A percentile compares a stretch with the other conserved stretches of the same genome.
Conservation (phyloP, 1,140 invertebrate species). For the Drosophila insularis region DNA sequence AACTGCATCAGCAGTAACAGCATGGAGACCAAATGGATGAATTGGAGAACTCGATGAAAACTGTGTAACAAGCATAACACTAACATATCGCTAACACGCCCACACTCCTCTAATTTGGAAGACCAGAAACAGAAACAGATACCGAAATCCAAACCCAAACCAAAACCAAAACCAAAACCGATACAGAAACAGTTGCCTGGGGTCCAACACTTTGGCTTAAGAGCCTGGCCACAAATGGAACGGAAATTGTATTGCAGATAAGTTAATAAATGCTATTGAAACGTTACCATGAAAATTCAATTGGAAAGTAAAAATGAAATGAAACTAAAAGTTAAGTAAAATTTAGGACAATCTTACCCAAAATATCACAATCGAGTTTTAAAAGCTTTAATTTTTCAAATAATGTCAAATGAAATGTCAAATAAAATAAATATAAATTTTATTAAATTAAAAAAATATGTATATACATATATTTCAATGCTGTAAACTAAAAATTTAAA, state of each 20-base stretch:
- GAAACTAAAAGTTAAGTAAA: background rate
- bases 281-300: constrained; percentile 4
- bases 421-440: too few relatives aligned
- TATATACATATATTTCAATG: too few relatives aligned
- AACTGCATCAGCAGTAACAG: background rate
- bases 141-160: background rate
- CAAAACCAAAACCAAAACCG: background rate
- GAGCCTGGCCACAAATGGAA: constrained; percentile 61
- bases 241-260: constrained; percentile 64
- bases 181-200: constrained; percentile 23
- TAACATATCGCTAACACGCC: constrained; percentile 50
- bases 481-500: too few relatives aligned
- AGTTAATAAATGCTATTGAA: constrained; percentile 35
- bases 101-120: constrained; percentile 25
- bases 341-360: too few relatives aligned
- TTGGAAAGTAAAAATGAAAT: background rate
- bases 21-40: background rate
- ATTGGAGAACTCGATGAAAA: constrained; percentile 29
- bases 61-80: constrained; percentile 37
- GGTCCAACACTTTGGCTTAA: constrained; percentile 52
- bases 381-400: too few relatives aligned
- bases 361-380: too few relatives aligned
- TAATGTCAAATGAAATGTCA: too few relatives aligned
- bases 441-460: too few relatives aligned
- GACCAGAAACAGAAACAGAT: constrained; percentile 3